Conservation (phyloP, 2,888 invertebrate genomes). For the Barypeithes pellucidus region DNA sequence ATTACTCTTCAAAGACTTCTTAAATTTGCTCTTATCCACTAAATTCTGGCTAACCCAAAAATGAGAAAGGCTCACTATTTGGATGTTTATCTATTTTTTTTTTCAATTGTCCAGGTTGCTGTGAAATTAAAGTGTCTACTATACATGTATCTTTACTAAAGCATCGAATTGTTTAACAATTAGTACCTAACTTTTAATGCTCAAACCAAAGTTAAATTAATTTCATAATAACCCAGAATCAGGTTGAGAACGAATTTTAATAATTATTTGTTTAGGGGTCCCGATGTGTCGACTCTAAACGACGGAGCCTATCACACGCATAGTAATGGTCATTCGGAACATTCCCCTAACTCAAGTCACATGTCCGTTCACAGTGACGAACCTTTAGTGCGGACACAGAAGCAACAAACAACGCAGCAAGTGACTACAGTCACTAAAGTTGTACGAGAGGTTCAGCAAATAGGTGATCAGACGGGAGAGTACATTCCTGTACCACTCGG, state of each 20-base stretch:
- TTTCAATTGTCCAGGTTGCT: neutral
- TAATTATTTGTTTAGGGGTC: conserved; percentile 58
- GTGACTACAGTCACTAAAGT: conserved; percentile 82
- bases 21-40: too few relatives aligned
- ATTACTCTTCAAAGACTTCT: too few relatives aligned
- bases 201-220: too few relatives aligned
- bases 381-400: conserved; percentile 76
- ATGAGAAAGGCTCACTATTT: neutral
- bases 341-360: conserved; percentile 76
- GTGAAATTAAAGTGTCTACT: conserved; percentile 10
- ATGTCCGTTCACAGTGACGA: conserved; percentile 73
- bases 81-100: neutral
- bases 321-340: conserved; percentile 79
- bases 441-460: conserved; percentile 77
- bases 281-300: conserved; percentile 65
- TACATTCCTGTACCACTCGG: conserved; percentile 73
- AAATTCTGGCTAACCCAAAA: neutral
- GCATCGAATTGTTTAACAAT: neutral
- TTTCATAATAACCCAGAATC: neutral
- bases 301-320: conserved; percentile 70
- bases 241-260: conserved; percentile 9
- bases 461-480: conserved; percentile 74
- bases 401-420: conserved; percentile 81
- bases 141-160: too few relatives aligned
- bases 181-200: too few relatives aligned